phyloP scores from a whole-genome alignment of 2,113 vertebrate species.

The Opisthocomus hoazin region DNA sequence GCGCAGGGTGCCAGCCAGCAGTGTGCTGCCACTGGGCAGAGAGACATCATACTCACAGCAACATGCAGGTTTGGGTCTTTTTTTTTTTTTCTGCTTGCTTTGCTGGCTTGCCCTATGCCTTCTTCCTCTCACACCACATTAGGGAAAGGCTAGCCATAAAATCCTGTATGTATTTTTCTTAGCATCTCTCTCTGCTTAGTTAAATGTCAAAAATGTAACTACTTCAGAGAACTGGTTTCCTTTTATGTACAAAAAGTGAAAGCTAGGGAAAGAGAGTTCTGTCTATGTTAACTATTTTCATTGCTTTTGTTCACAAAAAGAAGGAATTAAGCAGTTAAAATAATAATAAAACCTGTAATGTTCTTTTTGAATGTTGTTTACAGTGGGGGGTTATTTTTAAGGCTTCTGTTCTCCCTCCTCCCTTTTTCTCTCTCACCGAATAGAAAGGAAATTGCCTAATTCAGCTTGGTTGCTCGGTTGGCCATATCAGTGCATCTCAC shows the following conservation, averaged over 20 bases:
- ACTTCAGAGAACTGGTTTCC: neutral
- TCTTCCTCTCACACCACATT: neutral
- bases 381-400: neutral
- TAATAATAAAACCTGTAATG: neutral
- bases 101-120: neutral
- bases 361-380: neutral
- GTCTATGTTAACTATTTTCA: neutral
- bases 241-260: neutral
- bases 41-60: neutral
- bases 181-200: neutral
- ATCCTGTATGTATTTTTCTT: neutral
- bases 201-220: conserved; percentile 12
- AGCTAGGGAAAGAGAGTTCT: neutral
- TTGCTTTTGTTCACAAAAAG: neutral
- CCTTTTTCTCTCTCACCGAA: neutral
- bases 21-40: accelerated
- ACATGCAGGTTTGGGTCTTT: neutral
- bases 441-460: conserved; percentile 8
- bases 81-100: neutral
- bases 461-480: neutral
- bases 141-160: neutral
- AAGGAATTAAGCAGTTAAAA: neutral
- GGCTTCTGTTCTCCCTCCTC: neutral
- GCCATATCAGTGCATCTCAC: neutral
- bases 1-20: neutral